Base-by-base conservation (phyloP, 2,797 vertebrate species). In the Sebastolobus altivelis region DNA sequence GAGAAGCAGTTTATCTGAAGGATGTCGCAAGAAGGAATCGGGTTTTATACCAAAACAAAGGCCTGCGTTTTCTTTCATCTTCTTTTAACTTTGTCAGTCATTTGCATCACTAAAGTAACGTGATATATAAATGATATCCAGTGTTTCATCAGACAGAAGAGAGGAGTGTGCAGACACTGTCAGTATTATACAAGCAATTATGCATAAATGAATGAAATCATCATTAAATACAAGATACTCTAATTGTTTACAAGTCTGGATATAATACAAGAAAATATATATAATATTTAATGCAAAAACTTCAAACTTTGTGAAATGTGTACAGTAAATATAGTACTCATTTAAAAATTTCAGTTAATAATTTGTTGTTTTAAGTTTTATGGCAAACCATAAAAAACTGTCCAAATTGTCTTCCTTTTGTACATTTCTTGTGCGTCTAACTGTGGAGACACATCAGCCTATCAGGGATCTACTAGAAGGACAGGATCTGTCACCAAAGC, bases 401-500 rank as follows among this genome's bases (percentile, higher is more conserved):
- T 29, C 1, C 2, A 31, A 29, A 35, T 35, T 29, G 2, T 46
- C 25, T 43, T 54, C 9, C 9, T 60, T 63, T 68, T 35, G 27
- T 37, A 14, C 0, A n/a, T 55, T 77, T 76, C n/a, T 65, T 25
- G 0, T 52, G 38, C 56, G 49, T 80, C 13, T 3, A 16, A 14
- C 11, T 77, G 67, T 46, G 52, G 61, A 78, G 55, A 66, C 65
- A 79, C 68, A 85, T 77, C 61, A 54, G 71, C 31, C 14, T 73
- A 85, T 81, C 25, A 60, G 54, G 27, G 70, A 14, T 77, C 43
- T 85, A 84, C 81, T 81, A 82, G 71, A 31, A 63, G 18, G 59
- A 85, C 55, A 55, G 71, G 80, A 76, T 82, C 73, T 8, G 75
- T 72, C 69, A 91, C 83, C 89, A 95, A 95, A 95, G 93, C 79